Conservation (phyloP, 2,113 vertebrate species). For the Rhodinocichla rosea region DNA sequence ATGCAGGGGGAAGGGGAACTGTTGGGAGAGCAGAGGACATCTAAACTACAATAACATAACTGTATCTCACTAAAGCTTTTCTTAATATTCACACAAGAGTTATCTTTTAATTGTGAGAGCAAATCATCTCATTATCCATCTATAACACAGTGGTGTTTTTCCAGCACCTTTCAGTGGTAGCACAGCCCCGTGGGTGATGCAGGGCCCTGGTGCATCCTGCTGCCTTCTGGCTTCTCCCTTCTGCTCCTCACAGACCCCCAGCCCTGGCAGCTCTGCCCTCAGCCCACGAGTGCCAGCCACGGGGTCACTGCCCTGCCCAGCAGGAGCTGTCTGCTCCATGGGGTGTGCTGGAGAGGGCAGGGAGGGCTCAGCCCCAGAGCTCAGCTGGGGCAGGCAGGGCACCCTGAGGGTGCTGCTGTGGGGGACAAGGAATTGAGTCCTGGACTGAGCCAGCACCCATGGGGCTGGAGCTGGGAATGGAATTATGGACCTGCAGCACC, state of each 20-base stretch:
- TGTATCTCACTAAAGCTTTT: no score
- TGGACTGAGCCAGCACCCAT: neutral
- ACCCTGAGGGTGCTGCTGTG: neutral
- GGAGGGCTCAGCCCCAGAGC: neutral
- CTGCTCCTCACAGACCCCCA: neutral
- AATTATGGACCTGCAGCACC: neutral
- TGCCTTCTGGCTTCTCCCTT: neutral
- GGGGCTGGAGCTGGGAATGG: neutral
- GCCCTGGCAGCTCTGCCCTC: neutral
- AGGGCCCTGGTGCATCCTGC: neutral
- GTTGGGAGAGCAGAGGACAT: no score
- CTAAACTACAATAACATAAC: no score
- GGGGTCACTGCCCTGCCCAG: neutral
- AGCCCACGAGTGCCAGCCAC: fast-evolving
- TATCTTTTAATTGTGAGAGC: no score
- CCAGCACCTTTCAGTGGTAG: neutral
- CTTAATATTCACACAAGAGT: no score
- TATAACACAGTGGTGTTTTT: neutral
- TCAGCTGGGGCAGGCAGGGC: neutral
- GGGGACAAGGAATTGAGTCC: neutral
- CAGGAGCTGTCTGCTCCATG: fast-evolving
- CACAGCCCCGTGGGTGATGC: fast-evolving
- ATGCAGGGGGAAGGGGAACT: no score
- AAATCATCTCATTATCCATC: no score
- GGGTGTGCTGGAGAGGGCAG: neutral